Percentiles rank a stretch among this genome's conserved stretches.
These are phyloP conservation scores for Zingel zingel DNA, from an alignment of 2,113 vertebrate genomes.

Conservation along the genomic window DNA sequence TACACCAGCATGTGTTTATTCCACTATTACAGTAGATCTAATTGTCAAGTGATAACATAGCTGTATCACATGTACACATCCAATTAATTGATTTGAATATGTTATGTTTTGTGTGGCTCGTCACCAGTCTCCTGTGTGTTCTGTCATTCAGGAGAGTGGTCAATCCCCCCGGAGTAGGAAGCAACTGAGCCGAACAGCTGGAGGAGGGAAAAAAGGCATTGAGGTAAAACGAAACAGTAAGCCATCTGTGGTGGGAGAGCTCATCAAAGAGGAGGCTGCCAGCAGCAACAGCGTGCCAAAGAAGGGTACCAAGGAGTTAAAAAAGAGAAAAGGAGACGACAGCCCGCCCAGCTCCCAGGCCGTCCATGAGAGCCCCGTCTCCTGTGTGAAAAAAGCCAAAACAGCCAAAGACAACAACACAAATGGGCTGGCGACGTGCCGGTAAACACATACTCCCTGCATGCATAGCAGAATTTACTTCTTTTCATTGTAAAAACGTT, in stretches of 20 bases:
- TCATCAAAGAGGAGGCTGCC: constrained; percentile 87
- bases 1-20: constrained; percentile 64
- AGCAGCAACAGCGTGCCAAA: constrained; percentile 87
- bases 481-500: neutral
- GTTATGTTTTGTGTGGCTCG: constrained; percentile 39
- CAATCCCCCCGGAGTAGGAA: constrained; percentile 87
- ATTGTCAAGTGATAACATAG: neutral
- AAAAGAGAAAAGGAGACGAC: constrained; percentile 90
- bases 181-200: constrained; percentile 84
- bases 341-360: constrained; percentile 80
- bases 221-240: constrained; percentile 91
- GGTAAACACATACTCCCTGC: constrained; percentile 75
- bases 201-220: constrained; percentile 84
- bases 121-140: constrained; percentile 45
- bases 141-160: constrained; percentile 89
- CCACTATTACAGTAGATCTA: neutral
- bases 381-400: constrained; percentile 89
- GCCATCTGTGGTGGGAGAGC: constrained; percentile 83
- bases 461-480: constrained; percentile 51
- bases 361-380: constrained; percentile 85
- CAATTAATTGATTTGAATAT: constrained; percentile 5
- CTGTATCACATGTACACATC: neutral
- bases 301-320: constrained; percentile 89
- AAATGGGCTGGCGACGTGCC: constrained; percentile 90
- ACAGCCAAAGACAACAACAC: constrained; percentile 85